Base-by-base conservation (phyloP, 2,797 vertebrate species). In the Poeciliopsis paucimaculata region DNA sequence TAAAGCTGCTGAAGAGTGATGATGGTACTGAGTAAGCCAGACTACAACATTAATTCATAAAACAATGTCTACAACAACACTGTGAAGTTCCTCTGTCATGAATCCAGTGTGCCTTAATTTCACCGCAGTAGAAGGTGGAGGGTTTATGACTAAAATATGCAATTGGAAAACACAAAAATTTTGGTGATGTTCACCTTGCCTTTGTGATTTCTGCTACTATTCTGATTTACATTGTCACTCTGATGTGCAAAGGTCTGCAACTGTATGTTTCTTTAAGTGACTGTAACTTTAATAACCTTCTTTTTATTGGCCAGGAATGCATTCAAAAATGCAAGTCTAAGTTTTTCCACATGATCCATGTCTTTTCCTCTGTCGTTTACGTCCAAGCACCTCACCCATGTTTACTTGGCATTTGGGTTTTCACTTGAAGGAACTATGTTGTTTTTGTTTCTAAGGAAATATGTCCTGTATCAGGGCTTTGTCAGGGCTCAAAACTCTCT, bases 401-500 rank as follows among this genome's bases (percentile, higher is more conserved):
- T 66, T 66, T 66, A 23, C 62, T 66, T 26, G 1, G 43, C n/a
- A 2, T 64, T 83, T 82, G 31, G 75, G 82, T 81, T 23, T 82
- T 45, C 66, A 47, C 41, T 78, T 49, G 6, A n/a, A 76, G 75
- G 23, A 73, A 15, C 81, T 72, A 73, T 79, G 13, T 47, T 71
- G 55, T 76, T 41, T 79, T 51, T 4, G 39, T 2, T 76, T 70
- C 57, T 72, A 71, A 18, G 46, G 85, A 82, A 90, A 73, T 74
- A 73, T 72, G 39, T 76, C n/a, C 45, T 57, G 51, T 46, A 28
- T 2, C 4, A 47, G 76, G n/a, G n/a, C n/a, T 55, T 83, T 83
- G 81, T 91, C 70, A 76, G 51, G 78, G 34, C 74, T 75, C 79
- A 78, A 71, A 70, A 41, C 73, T 73, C 75, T 73, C 57, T 47